These are phyloP conservation scores for Hydropotes inermis DNA, from an alignment of 2,113 vertebrate genomes.

Conservation along the genomic window DNA sequence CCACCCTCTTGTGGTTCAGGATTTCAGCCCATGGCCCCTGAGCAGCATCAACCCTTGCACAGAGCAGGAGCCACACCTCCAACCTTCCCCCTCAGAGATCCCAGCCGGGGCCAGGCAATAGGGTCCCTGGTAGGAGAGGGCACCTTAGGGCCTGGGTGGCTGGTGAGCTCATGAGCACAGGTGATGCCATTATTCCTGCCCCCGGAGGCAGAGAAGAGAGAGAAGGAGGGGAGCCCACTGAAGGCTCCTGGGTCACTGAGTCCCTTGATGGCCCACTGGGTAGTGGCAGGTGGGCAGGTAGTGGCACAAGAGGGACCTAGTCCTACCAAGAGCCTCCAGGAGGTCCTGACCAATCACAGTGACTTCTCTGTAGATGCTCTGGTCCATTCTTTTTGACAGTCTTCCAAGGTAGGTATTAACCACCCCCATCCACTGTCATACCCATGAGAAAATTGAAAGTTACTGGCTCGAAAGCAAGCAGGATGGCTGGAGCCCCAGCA, in stretches of 20 bases:
- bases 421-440: not conserved
- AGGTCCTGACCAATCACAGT: not conserved
- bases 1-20: not conserved
- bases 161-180: not conserved
- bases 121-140: not conserved
- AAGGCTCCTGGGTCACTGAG: not conserved
- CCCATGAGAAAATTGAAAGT: not conserved
- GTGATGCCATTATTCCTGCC: not conserved
- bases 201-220: not conserved
- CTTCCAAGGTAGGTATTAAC: not conserved
- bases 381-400: not conserved
- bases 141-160: not conserved
- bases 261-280: not conserved
- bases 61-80: not conserved
- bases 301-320: not conserved
- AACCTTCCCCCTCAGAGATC: not conserved
- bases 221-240: too few relatives aligned
- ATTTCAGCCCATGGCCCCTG: not conserved
- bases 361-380: not conserved
- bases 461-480: not conserved
- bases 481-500: not conserved
- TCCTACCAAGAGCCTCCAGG: not conserved
- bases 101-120: not conserved
- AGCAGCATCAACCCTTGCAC: not conserved
- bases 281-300: too few relatives aligned